Conservation (phyloP, 2,113 vertebrate species). For the Centropus bengalensis region DNA sequence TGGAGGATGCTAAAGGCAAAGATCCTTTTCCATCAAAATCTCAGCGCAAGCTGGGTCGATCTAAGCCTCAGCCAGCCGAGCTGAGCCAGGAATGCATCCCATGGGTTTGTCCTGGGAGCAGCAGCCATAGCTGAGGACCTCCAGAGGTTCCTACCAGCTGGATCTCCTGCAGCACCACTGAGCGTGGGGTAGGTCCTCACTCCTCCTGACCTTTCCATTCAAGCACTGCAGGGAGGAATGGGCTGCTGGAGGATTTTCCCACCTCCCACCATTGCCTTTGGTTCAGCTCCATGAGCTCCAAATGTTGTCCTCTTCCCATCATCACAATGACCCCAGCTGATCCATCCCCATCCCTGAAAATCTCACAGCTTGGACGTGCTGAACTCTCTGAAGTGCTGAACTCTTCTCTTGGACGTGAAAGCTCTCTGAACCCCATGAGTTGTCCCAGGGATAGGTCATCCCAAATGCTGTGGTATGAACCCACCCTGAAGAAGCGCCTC, state of each 20-base stretch:
- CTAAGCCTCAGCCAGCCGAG: accelerated
- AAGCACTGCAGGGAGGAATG: too few relatives aligned
- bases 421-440: accelerated
- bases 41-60: accelerated
- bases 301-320: neutral
- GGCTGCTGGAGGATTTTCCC: too few relatives aligned
- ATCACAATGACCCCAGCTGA: too few relatives aligned
- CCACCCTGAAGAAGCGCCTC: accelerated
- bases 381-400: neutral
- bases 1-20: neutral
- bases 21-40: neutral
- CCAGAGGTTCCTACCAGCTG: neutral
- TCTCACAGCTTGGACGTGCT: accelerated
- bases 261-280: accelerated
- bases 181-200: accelerated
- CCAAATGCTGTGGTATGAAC: neutral
- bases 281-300: accelerated
- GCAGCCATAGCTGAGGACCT: neutral
- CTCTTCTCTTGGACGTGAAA: too few relatives aligned
- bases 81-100: accelerated
- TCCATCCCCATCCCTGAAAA: too few relatives aligned
- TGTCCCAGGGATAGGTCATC: neutral
- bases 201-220: neutral
- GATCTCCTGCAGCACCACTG: neutral
- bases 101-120: neutral